These are phyloP conservation scores for Chloropsis cyanopogon DNA, from an alignment of 2,113 vertebrate genomes.

Conservation along the genomic window DNA sequence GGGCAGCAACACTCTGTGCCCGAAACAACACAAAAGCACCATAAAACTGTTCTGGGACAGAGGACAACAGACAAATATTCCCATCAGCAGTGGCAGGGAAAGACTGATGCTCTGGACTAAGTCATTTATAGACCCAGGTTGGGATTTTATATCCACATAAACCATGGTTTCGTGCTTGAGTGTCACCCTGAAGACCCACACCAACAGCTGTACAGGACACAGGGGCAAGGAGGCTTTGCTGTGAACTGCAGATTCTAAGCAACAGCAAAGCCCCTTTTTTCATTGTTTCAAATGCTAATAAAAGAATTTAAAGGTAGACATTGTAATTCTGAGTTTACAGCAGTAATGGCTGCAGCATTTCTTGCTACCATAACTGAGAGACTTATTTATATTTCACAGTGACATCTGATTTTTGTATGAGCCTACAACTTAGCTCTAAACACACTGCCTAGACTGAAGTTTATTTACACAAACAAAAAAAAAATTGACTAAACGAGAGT, in stretches of 20 bases:
- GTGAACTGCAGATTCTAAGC: background rate
- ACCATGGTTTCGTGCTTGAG: background rate
- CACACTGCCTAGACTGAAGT: background rate
- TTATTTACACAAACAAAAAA: background rate
- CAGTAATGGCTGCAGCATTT: background rate
- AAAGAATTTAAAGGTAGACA: background rate
- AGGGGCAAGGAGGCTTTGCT: background rate
- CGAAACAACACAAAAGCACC: background rate
- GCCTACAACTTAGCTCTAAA: background rate
- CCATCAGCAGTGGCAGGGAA: background rate
- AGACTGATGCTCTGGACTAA: background rate
- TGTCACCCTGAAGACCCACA: background rate
- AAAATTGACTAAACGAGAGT: background rate
- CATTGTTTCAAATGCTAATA: background rate
- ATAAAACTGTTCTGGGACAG: background rate
- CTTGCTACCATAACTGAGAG: background rate
- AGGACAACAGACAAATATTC: background rate
- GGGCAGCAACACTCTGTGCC: background rate
- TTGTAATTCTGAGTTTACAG: background rate
- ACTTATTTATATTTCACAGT: background rate
- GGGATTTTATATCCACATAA: background rate
- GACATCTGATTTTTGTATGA: background rate
- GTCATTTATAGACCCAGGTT: background rate
- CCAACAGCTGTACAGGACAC: background rate
- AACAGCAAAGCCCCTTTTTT: background rate